Base-by-base conservation (phyloP, 2,797 vertebrate genomes). In the Leptatherina wallacei region DNA sequence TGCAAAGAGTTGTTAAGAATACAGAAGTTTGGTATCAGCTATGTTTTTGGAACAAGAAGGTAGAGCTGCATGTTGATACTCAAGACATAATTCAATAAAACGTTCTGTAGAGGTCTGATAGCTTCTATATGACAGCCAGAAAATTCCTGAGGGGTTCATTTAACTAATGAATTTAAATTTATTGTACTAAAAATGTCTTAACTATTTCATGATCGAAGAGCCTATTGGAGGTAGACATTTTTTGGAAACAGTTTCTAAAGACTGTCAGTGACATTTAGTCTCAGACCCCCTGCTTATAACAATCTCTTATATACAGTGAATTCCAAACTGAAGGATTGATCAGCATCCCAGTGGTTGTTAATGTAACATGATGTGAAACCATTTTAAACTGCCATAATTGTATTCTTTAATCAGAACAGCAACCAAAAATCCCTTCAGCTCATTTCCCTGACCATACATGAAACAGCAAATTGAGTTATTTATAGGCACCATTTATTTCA, bases 301-400 rank as follows among this genome's bases (percentile, higher is more conserved):
- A 20, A 47, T 7, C 0, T 47, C 18, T 47, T 47, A 20, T 47
- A n/a, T 20, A n/a, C 8, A 20, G 13, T 63, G 35, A 65, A 77
- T 35, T 36, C 7, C n/a, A 44, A 61, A 61, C 54, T 67, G 56
- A 30, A 60, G 62, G 55, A 75, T 66, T 38, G 60, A 47, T 81
- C 51, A 61, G 47, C 14, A 2, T 29, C 63, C 55, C 29, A 58
- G 44, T 33, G 60, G 22, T 63, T 60, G 22, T 64, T 75, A 30
- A 27, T 29, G 14, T 30, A 51, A 73, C 62, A 3, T 61, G 49
- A 60, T 20, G 5, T 69, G 63, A 60, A 65, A 61, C 35, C 29
- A 47, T 57, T 73, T 51, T 68, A 51, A 76, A 73, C 7, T 52
- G 10, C 55, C 67, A 71, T 49, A 33, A 56, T 10, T 49, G 9